phyloP scores from a whole-genome alignment of 2,113 vertebrate genomes.

The Cochlearius cochlearius region DNA sequence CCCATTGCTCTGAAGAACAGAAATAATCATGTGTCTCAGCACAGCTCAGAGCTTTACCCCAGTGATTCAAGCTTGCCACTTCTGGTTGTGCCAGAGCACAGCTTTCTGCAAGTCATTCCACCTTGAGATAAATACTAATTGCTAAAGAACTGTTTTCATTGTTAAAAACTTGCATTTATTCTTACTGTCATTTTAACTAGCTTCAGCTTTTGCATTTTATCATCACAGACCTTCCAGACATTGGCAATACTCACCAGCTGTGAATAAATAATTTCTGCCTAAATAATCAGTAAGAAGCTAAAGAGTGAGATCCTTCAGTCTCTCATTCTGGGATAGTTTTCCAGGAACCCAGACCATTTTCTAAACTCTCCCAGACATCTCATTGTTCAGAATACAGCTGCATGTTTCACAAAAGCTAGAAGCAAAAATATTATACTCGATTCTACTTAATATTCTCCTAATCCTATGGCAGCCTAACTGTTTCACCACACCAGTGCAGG shows the following conservation, averaged over 20 bases:
- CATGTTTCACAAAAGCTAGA: background rate
- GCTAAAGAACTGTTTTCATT: background rate
- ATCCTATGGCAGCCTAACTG: background rate
- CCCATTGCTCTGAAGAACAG: rapidly evolving
- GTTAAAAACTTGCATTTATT: background rate
- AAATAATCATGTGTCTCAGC: background rate
- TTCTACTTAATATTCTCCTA: background rate
- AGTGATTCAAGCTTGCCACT: background rate
- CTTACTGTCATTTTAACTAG: background rate
- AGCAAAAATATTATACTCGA: background rate
- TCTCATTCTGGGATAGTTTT: background rate
- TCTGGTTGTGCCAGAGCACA: background rate
- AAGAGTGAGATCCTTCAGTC: background rate
- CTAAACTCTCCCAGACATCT: background rate
- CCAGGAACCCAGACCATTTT: background rate
- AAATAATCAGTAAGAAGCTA: background rate
- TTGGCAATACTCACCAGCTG: background rate
- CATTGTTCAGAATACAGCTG: background rate
- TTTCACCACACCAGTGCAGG: background rate
- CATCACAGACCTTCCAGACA: background rate
- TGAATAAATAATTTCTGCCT: background rate
- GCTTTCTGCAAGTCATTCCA: background rate
- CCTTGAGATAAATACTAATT: background rate
- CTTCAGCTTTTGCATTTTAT: background rate
- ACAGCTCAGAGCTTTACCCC: background rate